Evolutionary conservation across 2,797 vertebrate species (phyloP).

Genomic region (Crenuchus spilurus): DNA sequence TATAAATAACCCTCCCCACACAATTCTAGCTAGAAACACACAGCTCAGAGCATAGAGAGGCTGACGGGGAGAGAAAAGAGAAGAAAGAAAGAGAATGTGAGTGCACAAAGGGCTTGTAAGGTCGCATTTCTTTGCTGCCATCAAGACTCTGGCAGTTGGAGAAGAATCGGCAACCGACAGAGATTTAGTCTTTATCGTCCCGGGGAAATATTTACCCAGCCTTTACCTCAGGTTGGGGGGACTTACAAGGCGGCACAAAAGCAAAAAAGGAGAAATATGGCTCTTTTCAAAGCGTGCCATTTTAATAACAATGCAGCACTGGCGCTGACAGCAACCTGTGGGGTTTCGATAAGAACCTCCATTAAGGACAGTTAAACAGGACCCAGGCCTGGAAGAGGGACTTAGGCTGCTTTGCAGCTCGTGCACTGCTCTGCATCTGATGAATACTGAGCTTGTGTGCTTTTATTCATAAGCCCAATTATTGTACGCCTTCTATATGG

Average conservation of each 20-base stretch:
- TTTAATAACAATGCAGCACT: slow-evolving; percentile 83
- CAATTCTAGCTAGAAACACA: slow-evolving; percentile 63
- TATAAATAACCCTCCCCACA: slow-evolving; percentile 76
- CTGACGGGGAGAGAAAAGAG: neutral
- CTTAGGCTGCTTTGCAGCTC: slow-evolving; percentile 53
- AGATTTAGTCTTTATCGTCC: slow-evolving; percentile 84
- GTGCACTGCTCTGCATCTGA: slow-evolving; percentile 69
- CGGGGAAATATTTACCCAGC: slow-evolving; percentile 80
- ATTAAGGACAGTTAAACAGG: slow-evolving; percentile 78
- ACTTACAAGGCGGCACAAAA: slow-evolving; percentile 63
- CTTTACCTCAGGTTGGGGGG: slow-evolving; percentile 75
- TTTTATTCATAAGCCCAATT: slow-evolving; percentile 78
- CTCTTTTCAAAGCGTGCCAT: slow-evolving; percentile 76
- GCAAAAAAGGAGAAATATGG: slow-evolving; percentile 64
- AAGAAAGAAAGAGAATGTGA: neutral
- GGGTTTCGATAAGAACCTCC: slow-evolving; percentile 78
- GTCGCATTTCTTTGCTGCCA: slow-evolving; percentile 79
- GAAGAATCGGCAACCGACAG: slow-evolving; percentile 81
- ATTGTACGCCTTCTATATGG: slow-evolving; percentile 77
- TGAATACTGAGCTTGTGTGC: slow-evolving; percentile 50
- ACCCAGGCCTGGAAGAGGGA: slow-evolving; percentile 67
- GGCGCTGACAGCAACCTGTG: slow-evolving; percentile 83
- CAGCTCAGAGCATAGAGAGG: slow-evolving; percentile 47
- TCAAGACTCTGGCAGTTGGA: slow-evolving; percentile 58
- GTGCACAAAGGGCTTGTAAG: slow-evolving; percentile 79